phyloP scores from a whole-genome alignment of 2,888 invertebrate genomes.

The Spilosoma lubricipeda region DNA sequence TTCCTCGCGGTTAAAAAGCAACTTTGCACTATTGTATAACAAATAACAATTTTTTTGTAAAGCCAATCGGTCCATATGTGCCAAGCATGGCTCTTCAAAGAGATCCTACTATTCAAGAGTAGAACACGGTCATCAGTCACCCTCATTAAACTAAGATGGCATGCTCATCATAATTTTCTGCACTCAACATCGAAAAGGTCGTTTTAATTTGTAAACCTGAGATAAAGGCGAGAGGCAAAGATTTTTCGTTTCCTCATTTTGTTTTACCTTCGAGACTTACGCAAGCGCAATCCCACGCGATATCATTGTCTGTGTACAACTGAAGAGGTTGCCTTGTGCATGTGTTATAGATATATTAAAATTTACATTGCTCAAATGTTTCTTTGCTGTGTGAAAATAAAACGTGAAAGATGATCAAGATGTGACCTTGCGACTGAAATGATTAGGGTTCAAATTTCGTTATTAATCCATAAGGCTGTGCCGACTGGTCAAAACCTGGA shows the following conservation, averaged over 20 bases:
- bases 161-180: conserved; percentile 33
- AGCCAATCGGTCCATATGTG: too few relatives aligned
- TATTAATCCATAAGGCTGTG: too few relatives aligned
- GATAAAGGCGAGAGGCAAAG: conserved; percentile 19
- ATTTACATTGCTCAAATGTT: conserved; percentile 18
- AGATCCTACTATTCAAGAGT: not conserved
- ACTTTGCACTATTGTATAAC: too few relatives aligned
- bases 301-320: conserved; percentile 19
- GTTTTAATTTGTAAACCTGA: conserved; percentile 18
- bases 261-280: conserved; percentile 25
- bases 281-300: conserved; percentile 26
- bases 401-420: not conserved
- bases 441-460: not conserved
- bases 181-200: conserved; percentile 25
- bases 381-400: conserved; percentile 6
- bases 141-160: not conserved
- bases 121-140: not conserved
- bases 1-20: too few relatives aligned
- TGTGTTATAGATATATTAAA: conserved; percentile 23
- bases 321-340: conserved; percentile 20
- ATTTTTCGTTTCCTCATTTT: conserved; percentile 27
- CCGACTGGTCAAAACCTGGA: too few relatives aligned
- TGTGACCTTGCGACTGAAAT: not conserved
- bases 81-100: too few relatives aligned
- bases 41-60: too few relatives aligned